Conservation (phyloP, 2,113 vertebrate genomes). For the Cavia porcellus region DNA sequence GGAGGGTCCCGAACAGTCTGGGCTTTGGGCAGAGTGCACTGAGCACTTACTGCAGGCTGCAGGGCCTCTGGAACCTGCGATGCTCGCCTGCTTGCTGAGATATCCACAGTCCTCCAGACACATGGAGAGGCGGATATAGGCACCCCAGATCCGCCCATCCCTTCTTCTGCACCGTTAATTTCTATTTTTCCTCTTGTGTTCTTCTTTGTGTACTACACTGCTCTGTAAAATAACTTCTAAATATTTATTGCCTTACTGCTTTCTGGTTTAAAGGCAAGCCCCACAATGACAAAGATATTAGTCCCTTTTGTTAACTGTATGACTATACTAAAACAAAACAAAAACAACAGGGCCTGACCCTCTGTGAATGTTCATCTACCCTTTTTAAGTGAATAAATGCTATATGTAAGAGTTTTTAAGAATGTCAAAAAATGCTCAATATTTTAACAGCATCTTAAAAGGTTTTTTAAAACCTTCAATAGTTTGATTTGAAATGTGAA, state of each 20-base stretch:
- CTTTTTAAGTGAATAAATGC: background rate
- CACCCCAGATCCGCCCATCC: too few relatives aligned
- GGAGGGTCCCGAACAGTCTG: too few relatives aligned
- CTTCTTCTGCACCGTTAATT: background rate
- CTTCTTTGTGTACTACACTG: background rate
- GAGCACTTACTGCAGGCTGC: too few relatives aligned
- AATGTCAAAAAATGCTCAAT: background rate
- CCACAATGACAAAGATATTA: background rate
- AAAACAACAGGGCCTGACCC: background rate
- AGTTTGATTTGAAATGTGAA: background rate
- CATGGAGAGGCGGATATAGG: too few relatives aligned
- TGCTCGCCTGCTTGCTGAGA: too few relatives aligned
- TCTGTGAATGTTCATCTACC: background rate
- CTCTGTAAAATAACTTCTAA: background rate
- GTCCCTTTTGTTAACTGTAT: background rate
- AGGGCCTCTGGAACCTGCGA: too few relatives aligned
- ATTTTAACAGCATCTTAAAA: background rate
- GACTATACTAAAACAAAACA: background rate
- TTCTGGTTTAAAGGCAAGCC: background rate
- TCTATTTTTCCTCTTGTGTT: background rate
- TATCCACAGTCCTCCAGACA: too few relatives aligned
- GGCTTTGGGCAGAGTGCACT: too few relatives aligned
- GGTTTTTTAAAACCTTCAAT: background rate
- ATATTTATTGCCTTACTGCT: background rate
- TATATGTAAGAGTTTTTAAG: background rate